Evolutionary conservation across 1,140 invertebrate species (phyloP).

Genomic region (Homarus americanus): DNA sequence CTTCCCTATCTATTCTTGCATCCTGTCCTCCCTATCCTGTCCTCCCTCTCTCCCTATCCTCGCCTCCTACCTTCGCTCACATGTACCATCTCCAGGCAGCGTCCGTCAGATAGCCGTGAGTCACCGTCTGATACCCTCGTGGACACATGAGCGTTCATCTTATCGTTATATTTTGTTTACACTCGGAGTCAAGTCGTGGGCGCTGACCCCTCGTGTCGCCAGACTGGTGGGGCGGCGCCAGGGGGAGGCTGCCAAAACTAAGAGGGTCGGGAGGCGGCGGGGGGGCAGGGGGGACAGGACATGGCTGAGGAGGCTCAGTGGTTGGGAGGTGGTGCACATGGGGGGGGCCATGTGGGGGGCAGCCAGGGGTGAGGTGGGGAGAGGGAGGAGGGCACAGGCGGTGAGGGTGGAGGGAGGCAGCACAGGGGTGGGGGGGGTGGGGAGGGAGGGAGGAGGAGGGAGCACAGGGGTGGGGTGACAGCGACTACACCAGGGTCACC

Average conservation of each 20-base stretch:
- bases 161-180: constrained; percentile 36
- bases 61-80: neutral
- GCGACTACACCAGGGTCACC: neutral
- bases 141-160: neutral
- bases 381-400: neutral
- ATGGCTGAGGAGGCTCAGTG: neutral
- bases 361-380: neutral
- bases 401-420: neutral
- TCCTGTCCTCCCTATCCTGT: too few species aligned
- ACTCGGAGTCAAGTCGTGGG: constrained; percentile 22
- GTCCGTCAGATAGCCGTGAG: neutral
- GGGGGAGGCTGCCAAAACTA: neutral
- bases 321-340: too few species aligned
- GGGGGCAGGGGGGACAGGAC: too few species aligned
- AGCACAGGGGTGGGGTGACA: neutral
- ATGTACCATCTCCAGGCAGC: too few species aligned
- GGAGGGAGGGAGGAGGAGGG: neutral
- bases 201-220: constrained; percentile 24
- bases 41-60: neutral
- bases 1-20: too few species aligned
- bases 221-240: constrained; percentile 1
- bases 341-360: too few species aligned
- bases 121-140: neutral
- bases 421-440: neutral
- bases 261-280: neutral